Base-by-base conservation (phyloP, 2,888 invertebrate genomes). In the Cancer borealis region DNA sequence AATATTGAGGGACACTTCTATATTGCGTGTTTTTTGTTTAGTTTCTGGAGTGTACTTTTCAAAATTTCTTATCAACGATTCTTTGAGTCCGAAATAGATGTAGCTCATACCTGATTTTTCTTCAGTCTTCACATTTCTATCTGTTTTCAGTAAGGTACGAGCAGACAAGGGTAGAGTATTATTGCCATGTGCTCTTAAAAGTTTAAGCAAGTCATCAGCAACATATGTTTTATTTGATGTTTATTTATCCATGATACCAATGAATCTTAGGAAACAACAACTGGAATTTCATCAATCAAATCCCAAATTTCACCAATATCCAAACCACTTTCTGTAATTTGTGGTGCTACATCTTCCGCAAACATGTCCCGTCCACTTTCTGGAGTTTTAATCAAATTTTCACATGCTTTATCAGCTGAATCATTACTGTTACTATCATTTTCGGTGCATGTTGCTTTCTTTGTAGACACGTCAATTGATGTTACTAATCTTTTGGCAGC, bases 281-380 rank as follows among this genome's bases (percentile, higher is more conserved):
- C 84, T 84, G 88, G 39, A 88, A 39, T 88, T 88, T 88, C 88
- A 21, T 88, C 88, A 88, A 88, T 88, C 46, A 88, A 46, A 88
- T 3, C 39, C 88, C 88, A 88, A 21, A 8, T 88, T 88, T 88
- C 88, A 88, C 39, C 88, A 10, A 1, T 39, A 88, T 10, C 8
- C 30, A 30, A 12, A 87, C 87, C 45, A 21, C 45, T 45, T 87
- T 30, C 87, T 45, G 45, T 10, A 87, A 17, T 88, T 3, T 66
- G 66, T 66, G 66, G 66, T 66, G n/a, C 66, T 66, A 66, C 21
- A 66, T 66, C 66, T 66, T 88, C 88, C 88, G 39, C 46, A 88
- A 39, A 88, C 21, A 30, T 21, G 88, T 88, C 46, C 14, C 39
- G 39, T 39, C 39, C 88, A 88, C 39, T 88, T 88, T 17, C 88